Evolutionary conservation across 2,888 invertebrate genomes (phyloP).

Genomic region (Drosophila kanekoi): DNA sequence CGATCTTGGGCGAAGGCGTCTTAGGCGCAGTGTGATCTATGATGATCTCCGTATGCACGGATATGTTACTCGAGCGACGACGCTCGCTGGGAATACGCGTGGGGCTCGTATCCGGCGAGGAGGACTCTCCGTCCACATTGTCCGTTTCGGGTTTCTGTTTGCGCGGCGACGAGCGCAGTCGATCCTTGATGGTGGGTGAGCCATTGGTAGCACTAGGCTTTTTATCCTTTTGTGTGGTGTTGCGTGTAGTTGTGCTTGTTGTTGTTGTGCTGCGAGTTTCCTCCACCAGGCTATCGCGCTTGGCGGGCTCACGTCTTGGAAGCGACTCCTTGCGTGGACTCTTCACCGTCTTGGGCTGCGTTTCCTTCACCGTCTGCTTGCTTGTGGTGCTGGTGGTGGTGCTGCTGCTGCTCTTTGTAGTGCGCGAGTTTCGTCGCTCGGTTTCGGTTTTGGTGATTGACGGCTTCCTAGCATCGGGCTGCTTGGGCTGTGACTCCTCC

Average conservation of each 20-base stretch:
- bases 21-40: conserved; percentile 80
- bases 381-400: conserved; percentile 9
- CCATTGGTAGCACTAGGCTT: conserved; percentile 46
- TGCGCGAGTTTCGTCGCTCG: conserved; percentile 56
- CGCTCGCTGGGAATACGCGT: conserved; percentile 71
- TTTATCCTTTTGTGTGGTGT: conserved; percentile 28
- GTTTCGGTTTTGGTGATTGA: conserved; percentile 29
- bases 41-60: conserved; percentile 82
- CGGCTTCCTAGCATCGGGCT: conserved; percentile 44
- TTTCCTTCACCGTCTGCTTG: conserved; percentile 35
- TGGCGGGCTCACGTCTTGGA: conserved; percentile 42
- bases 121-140: conserved; percentile 66
- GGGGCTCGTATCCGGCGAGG: conserved; percentile 79
- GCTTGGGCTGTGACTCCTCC: conserved; percentile 31
- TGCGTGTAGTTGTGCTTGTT: conserved; percentile 32
- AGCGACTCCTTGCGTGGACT: conserved; percentile 67
- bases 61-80: conserved; percentile 82
- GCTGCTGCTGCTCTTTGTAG: conserved; percentile 32
- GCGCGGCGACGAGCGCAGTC: conserved; percentile 75
- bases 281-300: conserved; percentile 60
- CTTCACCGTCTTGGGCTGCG: conserved; percentile 38
- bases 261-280: conserved; percentile 49
- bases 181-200: conserved; percentile 71
- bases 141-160: conserved; percentile 69
- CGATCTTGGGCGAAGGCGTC: conserved; percentile 59